phyloP scores from a whole-genome alignment of 2,888 invertebrate species.

The Petrophora chlorosata region DNA sequence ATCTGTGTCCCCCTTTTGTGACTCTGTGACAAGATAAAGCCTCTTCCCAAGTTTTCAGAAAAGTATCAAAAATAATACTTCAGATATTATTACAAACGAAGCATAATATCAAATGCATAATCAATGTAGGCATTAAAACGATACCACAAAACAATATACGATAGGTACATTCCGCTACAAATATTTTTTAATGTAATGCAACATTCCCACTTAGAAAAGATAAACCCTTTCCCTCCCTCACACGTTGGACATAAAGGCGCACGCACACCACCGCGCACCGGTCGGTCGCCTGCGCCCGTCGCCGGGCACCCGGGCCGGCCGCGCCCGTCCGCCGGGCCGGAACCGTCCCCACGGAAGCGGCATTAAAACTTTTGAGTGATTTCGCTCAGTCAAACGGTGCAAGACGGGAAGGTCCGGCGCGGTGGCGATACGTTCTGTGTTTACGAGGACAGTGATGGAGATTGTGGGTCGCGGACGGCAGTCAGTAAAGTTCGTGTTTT shows the following conservation, averaged over 20 bases:
- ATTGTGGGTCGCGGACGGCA: slow-evolving; percentile 13
- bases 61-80: too few species aligned
- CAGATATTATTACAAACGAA: too few species aligned
- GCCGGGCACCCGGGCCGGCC: slow-evolving; percentile 25
- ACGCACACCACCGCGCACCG: slow-evolving; percentile 56
- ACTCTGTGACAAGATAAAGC: too few species aligned
- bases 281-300: too few species aligned
- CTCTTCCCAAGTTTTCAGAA: too few species aligned
- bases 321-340: slow-evolving; percentile 44
- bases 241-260: slow-evolving; percentile 45
- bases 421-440: slow-evolving; percentile 44
- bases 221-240: slow-evolving; percentile 40
- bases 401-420: slow-evolving; percentile 69
- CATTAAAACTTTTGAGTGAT: slow-evolving; percentile 83
- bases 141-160: too few species aligned
- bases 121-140: too few species aligned
- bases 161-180: too few species aligned
- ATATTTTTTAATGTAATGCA: background rate
- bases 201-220: slow-evolving; percentile 11
- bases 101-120: too few species aligned
- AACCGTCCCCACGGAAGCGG: slow-evolving; percentile 74
- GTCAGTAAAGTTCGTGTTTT: slow-evolving; percentile 12
- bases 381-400: slow-evolving; percentile 81
- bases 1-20: too few species aligned
- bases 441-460: slow-evolving; percentile 29